Evolutionary conservation across 2,888 invertebrate species (phyloP).

Genomic region (Anorthoa munda): DNA sequence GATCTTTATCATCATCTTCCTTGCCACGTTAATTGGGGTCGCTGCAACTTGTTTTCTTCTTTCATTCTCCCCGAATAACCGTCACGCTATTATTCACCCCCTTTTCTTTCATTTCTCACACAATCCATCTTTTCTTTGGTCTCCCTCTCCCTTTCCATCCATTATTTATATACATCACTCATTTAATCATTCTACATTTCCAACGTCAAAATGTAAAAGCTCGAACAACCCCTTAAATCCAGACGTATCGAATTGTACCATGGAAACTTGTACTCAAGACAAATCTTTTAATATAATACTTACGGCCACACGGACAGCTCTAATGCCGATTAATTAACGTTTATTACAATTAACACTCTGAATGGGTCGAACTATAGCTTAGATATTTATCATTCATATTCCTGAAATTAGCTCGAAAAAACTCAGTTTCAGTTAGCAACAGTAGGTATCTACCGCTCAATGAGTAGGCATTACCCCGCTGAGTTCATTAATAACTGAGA

Average conservation of each 20-base stretch:
- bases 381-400: slow-evolving; percentile 57
- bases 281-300: slow-evolving; percentile 85
- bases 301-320: slow-evolving; percentile 82
- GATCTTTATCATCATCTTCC: neutral
- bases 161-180: neutral
- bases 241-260: slow-evolving; percentile 46
- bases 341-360: slow-evolving; percentile 78
- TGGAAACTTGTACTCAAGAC: slow-evolving; percentile 78
- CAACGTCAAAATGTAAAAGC: neutral
- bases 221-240: neutral
- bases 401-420: slow-evolving; percentile 8
- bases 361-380: slow-evolving; percentile 78
- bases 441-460: slow-evolving; percentile 2
- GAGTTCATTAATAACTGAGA: slow-evolving; percentile 64
- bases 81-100: neutral
- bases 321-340: slow-evolving; percentile 85
- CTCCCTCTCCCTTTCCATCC: neutral
- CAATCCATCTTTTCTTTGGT: neutral
- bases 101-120: neutral
- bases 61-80: neutral
- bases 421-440: slow-evolving; percentile 17
- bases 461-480: slow-evolving; percentile 57
- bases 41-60: neutral
- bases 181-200: neutral
- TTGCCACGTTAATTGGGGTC: neutral